Conservation (phyloP, 2,888 invertebrate genomes). For the Catocala fraxini region DNA sequence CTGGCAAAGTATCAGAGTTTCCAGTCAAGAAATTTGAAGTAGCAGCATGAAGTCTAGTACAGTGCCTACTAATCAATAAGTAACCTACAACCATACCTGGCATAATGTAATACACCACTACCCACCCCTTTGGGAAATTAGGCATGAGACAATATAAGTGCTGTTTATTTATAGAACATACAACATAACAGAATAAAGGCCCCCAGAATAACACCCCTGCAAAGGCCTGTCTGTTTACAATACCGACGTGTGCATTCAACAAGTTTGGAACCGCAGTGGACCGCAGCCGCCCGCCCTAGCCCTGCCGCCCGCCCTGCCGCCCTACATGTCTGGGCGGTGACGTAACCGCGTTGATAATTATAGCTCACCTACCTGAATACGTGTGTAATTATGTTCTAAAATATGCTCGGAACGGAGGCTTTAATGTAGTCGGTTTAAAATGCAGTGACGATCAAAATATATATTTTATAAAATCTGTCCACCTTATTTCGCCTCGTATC, state of each 20-base stretch:
- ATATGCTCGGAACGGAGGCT: neutral
- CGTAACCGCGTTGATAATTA: conserved; percentile 24
- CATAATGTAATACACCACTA: no score
- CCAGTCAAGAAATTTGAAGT: no score
- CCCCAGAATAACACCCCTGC: no score
- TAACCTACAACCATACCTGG: no score
- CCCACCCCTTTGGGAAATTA: no score
- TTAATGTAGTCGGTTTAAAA: neutral
- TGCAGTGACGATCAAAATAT: neutral
- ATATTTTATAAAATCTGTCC: no score
- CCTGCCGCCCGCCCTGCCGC: conserved; percentile 16
- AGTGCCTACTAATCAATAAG: no score
- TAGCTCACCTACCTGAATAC: conserved; percentile 10
- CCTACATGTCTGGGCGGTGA: conserved; percentile 20
- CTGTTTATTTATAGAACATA: neutral
- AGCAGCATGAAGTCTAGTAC: no score
- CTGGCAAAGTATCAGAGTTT: no score
- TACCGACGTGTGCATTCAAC: conserved; percentile 48
- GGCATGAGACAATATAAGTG: no score
- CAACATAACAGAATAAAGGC: neutral
- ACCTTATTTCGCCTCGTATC: no score
- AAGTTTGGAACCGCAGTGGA: conserved; percentile 45
- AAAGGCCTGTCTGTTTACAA: conserved; percentile 31
- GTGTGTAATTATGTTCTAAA: conserved; percentile 5
- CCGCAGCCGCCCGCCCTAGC: conserved; percentile 21